Percentiles rank a stretch among this genome's conserved stretches.
phyloP scores from a whole-genome alignment of 2,888 invertebrate genomes.

The Apodemia hepburni region DNA sequence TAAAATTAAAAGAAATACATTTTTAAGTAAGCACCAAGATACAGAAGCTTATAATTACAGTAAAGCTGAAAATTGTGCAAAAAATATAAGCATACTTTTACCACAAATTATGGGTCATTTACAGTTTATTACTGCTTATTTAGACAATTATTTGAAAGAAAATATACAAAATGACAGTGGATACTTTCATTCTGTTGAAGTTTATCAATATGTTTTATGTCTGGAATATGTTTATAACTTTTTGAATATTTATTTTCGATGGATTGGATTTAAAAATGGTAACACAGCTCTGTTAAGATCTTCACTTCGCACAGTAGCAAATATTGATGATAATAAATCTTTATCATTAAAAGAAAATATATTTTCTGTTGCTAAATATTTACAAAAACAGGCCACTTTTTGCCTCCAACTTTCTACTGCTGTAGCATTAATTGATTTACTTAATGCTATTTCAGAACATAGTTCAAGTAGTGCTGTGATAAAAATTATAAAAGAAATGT shows the following conservation, averaged over 20 bases:
- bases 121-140: slow-evolving; percentile 43
- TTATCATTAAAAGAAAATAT: slow-evolving; percentile 56
- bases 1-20: slow-evolving; percentile 60
- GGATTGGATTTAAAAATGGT: slow-evolving; percentile 81
- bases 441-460: slow-evolving; percentile 70
- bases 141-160: slow-evolving; percentile 43
- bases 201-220: slow-evolving; percentile 58
- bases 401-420: slow-evolving; percentile 79
- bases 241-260: slow-evolving; percentile 80
- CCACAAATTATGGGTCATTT: slow-evolving; percentile 57
- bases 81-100: slow-evolving; percentile 45
- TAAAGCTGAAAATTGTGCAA: slow-evolving; percentile 58
- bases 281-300: slow-evolving; percentile 53
- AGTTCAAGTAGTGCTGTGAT: slow-evolving; percentile 56
- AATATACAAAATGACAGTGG: slow-evolving; percentile 44
- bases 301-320: slow-evolving; percentile 59
- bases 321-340: slow-evolving; percentile 43
- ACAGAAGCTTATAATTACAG: slow-evolving; percentile 45
- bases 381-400: slow-evolving; percentile 68
- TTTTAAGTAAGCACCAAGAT: slow-evolving; percentile 52
- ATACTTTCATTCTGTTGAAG: slow-evolving; percentile 43
- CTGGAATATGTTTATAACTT: slow-evolving; percentile 78
- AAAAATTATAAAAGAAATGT: slow-evolving; percentile 64
- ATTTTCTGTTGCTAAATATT: slow-evolving; percentile 52
- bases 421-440: slow-evolving; percentile 71